A percentile compares a stretch with the other conserved stretches of the same genome.
phyloP scores from a whole-genome alignment of 2,113 vertebrate genomes.

The Scatophagus argus region DNA sequence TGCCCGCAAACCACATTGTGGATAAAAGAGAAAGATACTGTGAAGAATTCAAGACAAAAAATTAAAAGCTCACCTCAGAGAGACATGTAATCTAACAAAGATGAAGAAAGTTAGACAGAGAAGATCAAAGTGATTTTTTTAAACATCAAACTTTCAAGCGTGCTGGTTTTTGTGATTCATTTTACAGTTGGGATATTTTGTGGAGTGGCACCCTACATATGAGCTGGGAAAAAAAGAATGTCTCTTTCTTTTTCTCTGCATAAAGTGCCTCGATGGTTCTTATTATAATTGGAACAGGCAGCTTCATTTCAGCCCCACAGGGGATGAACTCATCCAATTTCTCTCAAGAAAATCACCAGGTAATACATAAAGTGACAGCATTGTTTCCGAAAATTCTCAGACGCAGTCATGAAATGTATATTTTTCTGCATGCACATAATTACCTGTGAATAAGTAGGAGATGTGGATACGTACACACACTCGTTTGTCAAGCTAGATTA shows the following conservation, averaged over 20 bases:
- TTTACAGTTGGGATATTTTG: constrained; percentile 23
- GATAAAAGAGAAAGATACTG: constrained; percentile 58
- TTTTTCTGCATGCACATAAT: neutral
- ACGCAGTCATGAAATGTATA: constrained; percentile 16
- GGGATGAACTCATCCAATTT: constrained; percentile 43
- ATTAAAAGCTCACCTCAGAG: constrained; percentile 30
- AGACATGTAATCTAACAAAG: constrained; percentile 48
- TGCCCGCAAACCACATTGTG: constrained; percentile 20
- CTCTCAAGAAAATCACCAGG: constrained; percentile 40
- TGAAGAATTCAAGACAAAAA: constrained; percentile 24
- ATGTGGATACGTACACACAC: neutral
- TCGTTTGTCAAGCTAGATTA: constrained; percentile 4
- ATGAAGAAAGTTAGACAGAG: constrained; percentile 49
- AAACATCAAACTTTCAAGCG: constrained; percentile 33
- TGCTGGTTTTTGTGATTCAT: constrained; percentile 12
- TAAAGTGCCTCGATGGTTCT: constrained; percentile 48
- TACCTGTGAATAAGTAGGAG: neutral
- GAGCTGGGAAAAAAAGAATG: constrained; percentile 3
- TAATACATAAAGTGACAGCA: constrained; percentile 47
- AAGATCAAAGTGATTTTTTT: constrained; percentile 49
- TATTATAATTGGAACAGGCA: constrained; percentile 58
- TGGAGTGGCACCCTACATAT: constrained; percentile 12
- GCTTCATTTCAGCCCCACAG: constrained; percentile 55
- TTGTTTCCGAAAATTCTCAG: constrained; percentile 34
- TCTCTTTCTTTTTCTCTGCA: constrained; percentile 35